Percentiles rank a stretch among this genome's conserved stretches.
Evolutionary conservation across 2,888 invertebrate genomes (phyloP).

Genomic region (Stenodera caucasica): DNA sequence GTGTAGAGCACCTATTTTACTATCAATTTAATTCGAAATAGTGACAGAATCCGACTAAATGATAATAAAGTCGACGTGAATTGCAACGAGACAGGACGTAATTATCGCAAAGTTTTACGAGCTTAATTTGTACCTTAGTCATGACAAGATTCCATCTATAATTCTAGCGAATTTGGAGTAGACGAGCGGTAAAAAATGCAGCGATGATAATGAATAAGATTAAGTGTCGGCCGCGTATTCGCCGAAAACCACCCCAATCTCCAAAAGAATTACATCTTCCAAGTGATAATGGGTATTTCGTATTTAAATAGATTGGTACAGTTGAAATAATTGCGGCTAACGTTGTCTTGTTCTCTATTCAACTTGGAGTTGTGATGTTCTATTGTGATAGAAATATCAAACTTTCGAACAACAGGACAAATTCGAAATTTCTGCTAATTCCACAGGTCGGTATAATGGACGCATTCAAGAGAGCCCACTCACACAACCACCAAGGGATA

Average conservation of each 20-base stretch:
- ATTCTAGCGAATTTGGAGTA: background rate
- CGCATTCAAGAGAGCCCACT: background rate
- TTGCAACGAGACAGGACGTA: conserved; percentile 1
- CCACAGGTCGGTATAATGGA: background rate
- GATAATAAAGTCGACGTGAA: background rate
- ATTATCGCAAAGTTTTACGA: conserved; percentile 6
- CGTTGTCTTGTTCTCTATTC: background rate
- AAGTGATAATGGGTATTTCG: background rate
- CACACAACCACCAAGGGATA: background rate
- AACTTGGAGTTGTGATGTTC: background rate
- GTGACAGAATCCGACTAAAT: background rate
- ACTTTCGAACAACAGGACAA: background rate
- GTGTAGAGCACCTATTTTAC: background rate
- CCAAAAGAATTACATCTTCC: background rate
- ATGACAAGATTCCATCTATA: conserved; percentile 2
- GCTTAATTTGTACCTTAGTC: conserved; percentile 4
- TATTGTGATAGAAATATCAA: background rate
- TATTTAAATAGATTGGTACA: background rate
- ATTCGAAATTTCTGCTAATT: background rate
- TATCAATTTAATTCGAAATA: background rate
- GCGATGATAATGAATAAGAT: background rate
- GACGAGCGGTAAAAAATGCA: background rate
- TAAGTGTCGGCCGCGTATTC: background rate
- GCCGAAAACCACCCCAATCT: background rate
- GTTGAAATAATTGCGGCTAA: background rate